Base-by-base conservation (phyloP, 2,888 invertebrate species). In the Philhelius pedissequus region DNA sequence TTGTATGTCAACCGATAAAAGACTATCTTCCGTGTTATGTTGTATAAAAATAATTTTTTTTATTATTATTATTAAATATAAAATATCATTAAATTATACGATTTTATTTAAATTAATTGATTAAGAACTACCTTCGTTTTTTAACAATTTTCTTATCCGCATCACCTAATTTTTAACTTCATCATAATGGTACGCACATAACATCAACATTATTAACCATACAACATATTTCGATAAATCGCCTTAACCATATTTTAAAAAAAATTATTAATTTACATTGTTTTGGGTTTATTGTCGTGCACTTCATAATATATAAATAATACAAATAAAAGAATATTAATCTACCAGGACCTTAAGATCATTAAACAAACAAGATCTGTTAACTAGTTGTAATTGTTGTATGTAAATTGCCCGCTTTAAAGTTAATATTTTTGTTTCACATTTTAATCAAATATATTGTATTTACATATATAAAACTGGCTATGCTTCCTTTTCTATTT, bases 351-450 rank as follows among this genome's bases (percentile, higher is more conserved):
- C 50, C 30, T 60, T 43, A 30, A 54, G 11, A 62, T 58, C 22
- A 58, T 60, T 15, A 40, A 27, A 38, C 45, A 4, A 25, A n/a
- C n/a, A 20, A 25, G 66, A 40, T 58, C 32, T 50, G 38, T 73
- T 73, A 45, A 64, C 40, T 64, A 76, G 70, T 69, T 78, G 52
- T 68, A 48, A 69, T 62, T 75, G 54, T 82, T 82, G 45, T 82
- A 68, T 73, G 60, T 73, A 73, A 45, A 62, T 20, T 82, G 73
- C 79, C 45, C 62, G 82, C 78, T 79, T 78, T 54, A 25, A 64
- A 56, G 58, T 70, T 71, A 25, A 27, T 70, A 56, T 45, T 64
- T 64, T 69, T 73, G 38, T 70, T 22, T 70, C 45, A 54, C 52
- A 45, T 66, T 60, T 58, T 52, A 80, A 64, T 52, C 13, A 2